Evolutionary conservation across 2,113 vertebrate species (phyloP).

Genomic region (Azemiops feae): DNA sequence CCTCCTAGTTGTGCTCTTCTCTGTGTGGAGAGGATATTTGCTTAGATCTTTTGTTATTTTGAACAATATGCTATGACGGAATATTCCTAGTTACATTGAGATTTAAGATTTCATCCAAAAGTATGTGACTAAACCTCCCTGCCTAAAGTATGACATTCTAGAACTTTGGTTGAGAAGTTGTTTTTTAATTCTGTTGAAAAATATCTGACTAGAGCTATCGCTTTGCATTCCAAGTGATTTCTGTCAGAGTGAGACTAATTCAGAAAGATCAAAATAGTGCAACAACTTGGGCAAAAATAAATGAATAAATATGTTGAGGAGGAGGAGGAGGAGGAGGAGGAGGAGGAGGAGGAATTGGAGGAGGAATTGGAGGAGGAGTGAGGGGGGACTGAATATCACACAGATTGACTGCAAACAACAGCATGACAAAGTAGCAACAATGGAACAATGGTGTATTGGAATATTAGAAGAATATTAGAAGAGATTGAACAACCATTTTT

Average conservation of each 20-base stretch:
- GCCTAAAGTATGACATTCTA: not conserved
- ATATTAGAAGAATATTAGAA: not conserved
- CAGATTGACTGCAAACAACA: not conserved
- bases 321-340: not conserved
- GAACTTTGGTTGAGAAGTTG: not conserved
- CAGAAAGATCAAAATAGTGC: not conserved
- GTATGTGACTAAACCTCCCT: not conserved
- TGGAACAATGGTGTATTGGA: not conserved
- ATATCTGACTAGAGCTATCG: not conserved
- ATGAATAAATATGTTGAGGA: not conserved
- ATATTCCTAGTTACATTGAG: not conserved
- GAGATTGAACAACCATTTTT: not conserved
- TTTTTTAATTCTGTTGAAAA: not conserved
- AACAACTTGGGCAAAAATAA: not conserved
- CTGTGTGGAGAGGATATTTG: not conserved
- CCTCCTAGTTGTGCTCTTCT: not conserved
- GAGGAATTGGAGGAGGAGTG: no score
- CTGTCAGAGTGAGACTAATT: not conserved
- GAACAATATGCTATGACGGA: not conserved
- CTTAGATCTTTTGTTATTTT: not conserved
- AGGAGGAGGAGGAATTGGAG: no score
- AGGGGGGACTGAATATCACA: not conserved
- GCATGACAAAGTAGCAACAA: not conserved
- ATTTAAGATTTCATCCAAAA: not conserved
- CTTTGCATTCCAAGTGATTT: not conserved